Evolutionary conservation across 1,140 invertebrate genomes (phyloP).

Genomic region (Gryllus bimaculatus): DNA sequence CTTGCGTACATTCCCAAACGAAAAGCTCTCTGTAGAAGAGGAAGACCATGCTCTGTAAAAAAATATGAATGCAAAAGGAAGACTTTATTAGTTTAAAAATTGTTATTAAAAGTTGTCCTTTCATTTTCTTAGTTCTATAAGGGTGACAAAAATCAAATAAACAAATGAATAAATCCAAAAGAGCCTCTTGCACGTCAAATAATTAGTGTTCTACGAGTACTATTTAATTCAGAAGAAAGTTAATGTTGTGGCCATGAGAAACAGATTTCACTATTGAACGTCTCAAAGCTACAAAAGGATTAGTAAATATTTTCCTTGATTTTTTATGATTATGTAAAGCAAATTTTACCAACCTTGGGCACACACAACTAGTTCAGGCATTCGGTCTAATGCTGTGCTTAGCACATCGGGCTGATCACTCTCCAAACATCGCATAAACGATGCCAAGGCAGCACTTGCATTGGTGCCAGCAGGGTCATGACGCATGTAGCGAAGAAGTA

Average conservation of each 20-base stretch:
- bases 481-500: constrained; percentile 54
- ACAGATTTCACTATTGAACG: neutral
- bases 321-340: neutral
- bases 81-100: neutral
- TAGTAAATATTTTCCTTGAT: neutral
- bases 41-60: constrained; percentile 63
- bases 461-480: constrained; percentile 46
- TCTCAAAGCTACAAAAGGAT: neutral
- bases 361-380: constrained; percentile 72
- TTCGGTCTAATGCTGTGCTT: constrained; percentile 64
- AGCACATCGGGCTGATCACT: constrained; percentile 67
- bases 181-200: neutral
- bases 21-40: constrained; percentile 72
- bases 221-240: no score
- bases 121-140: neutral
- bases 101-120: neutral
- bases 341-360: constrained; percentile 50
- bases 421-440: constrained; percentile 70
- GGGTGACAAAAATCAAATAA: neutral
- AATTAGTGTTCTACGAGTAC: neutral
- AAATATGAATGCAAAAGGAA: constrained; percentile 18
- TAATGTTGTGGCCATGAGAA: no score
- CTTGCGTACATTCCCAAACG: constrained; percentile 68
- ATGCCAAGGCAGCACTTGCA: constrained; percentile 41
- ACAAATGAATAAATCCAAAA: neutral